Percentiles rank a stretch among this genome's conserved stretches.
Evolutionary conservation across 2,888 invertebrate genomes (phyloP).

Genomic region (Drosophila prostipennis): DNA sequence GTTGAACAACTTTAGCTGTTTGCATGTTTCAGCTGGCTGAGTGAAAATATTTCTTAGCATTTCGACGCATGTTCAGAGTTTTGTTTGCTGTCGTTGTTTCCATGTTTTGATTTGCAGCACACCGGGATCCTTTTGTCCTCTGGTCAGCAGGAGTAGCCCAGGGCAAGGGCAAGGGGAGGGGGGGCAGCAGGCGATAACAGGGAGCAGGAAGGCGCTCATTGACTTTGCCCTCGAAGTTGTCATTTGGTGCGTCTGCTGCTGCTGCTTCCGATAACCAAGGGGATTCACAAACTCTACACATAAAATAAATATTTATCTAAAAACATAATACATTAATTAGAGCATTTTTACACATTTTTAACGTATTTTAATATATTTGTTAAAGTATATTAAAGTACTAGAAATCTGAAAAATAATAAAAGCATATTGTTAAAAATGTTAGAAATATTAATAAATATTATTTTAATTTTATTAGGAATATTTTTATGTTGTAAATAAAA

Average conservation of each 20-base stretch:
- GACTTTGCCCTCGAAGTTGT: constrained; percentile 81
- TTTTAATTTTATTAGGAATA: neutral
- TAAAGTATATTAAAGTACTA: too few species aligned
- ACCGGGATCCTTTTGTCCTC: constrained; percentile 79
- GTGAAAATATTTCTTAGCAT: constrained; percentile 73
- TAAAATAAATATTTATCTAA: neutral
- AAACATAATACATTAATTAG: neutral
- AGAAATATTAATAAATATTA: too few species aligned
- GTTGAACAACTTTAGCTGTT: constrained; percentile 48
- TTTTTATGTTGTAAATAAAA: neutral
- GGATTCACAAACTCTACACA: constrained; percentile 8
- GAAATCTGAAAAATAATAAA: neutral
- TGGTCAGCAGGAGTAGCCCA: constrained; percentile 38
- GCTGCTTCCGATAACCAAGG: constrained; percentile 56
- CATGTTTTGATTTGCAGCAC: constrained; percentile 82
- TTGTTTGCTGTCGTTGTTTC: constrained; percentile 82
- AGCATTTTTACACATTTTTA: too few species aligned
- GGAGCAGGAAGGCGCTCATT: constrained; percentile 76
- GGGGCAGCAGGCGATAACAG: constrained; percentile 51
- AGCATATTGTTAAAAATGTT: too few species aligned
- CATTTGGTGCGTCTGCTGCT: constrained; percentile 55
- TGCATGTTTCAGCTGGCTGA: constrained; percentile 59
- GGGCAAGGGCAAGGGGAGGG: neutral
- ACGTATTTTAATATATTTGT: too few species aligned
- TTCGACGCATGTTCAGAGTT: constrained; percentile 80